Percentiles rank a stretch among this genome's conserved stretches.
Evolutionary conservation across 2,888 invertebrate genomes (phyloP).

Genomic region (Oscheius onirici): DNA sequence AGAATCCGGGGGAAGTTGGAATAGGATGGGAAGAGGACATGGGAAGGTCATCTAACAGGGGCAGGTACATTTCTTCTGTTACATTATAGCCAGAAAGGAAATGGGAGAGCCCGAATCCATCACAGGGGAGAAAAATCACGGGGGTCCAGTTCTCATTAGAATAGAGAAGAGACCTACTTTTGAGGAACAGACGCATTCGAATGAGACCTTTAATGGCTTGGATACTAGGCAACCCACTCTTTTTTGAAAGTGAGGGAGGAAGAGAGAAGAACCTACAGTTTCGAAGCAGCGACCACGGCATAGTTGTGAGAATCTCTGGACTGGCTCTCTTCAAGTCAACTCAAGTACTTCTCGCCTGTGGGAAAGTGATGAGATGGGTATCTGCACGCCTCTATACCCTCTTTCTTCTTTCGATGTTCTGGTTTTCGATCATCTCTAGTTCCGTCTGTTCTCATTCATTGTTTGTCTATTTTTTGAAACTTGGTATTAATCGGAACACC

Average conservation of each 20-base stretch:
- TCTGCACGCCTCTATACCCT: neutral
- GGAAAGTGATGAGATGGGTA: conserved; percentile 11
- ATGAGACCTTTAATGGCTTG: conserved; percentile 7
- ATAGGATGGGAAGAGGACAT: neutral
- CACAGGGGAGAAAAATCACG: conserved; percentile 2
- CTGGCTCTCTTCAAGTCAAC: neutral
- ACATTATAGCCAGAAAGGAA: neutral
- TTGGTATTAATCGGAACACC: too few species aligned
- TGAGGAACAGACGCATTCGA: neutral
- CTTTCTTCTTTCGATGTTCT: too few species aligned
- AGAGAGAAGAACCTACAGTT: neutral
- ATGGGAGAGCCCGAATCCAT: conserved; percentile 18
- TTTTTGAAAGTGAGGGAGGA: neutral
- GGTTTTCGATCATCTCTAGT: too few species aligned
- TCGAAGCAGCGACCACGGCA: neutral
- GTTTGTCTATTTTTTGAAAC: too few species aligned
- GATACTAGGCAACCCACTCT: neutral
- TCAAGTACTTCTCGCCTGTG: conserved; percentile 1
- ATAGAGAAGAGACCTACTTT: neutral
- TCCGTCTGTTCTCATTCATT: neutral
- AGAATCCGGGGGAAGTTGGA: neutral
- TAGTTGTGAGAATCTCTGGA: neutral
- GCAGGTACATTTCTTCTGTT: neutral
- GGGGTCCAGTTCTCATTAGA: neutral
- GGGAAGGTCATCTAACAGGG: neutral